Base-by-base conservation (phyloP, 2,888 invertebrate species). In the Thumatha senex region DNA sequence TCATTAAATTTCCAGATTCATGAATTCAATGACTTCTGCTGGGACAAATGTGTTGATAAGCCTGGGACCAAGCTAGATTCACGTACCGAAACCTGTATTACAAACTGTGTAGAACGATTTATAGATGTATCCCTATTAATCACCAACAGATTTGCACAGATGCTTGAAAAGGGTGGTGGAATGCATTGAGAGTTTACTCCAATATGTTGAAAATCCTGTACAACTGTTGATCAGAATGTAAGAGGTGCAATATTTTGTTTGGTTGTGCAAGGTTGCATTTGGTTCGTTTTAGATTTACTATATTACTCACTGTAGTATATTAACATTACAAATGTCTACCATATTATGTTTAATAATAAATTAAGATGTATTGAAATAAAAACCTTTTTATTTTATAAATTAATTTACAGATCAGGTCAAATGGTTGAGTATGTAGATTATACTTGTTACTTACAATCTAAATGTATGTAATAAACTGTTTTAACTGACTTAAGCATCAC, bases 21-120 rank as follows among this genome's bases (percentile, higher is more conserved):
- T 72, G 96, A 96, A 82, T 96, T 98, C 80, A 98, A 97, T 71
- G 98, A 98, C 74, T 94, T 97, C 61, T 99, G 98, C 81, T 99
- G 98, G 98, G 98, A 98, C 13, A 97, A 97, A 80, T 99, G 98
- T 80, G 94, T 98, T 33, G 98, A 98, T 48, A 98, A 97, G 76
- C 97, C 98, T 4, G 94, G 96, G 33, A 94, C 94, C 40, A 98
- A 97, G 86, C 83, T 98, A 61, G 98, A 98, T 79, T 95, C 95
- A 49, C 94, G 95, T 70, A 97, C 98, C 0, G 98, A 98, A 88
- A 96, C 96, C 0, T 98, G 98, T 75, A 90, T 99, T 48, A 94
- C 94, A 12, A 98, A 98, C 82, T 98, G 98, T 84, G 98, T 98
- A 0, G 97, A 98, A 74, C 93, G 98, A 71, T 98, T 98, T 78